Conservation (phyloP, 1,140 invertebrate species). For the Aradophagus sp. region DNA sequence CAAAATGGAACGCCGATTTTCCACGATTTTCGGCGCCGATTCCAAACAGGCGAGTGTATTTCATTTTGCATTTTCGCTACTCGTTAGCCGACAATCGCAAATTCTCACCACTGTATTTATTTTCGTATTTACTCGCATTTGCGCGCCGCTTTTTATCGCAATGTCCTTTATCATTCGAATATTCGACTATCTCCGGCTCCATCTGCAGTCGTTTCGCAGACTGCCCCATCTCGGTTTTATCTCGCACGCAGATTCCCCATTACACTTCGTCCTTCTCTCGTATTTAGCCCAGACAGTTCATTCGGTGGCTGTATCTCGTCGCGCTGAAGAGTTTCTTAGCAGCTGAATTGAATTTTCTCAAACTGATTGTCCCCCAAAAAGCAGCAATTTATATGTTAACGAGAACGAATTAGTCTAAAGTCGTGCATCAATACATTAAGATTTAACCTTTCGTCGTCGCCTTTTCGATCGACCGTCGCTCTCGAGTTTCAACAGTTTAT, state of each 20-base stretch:
- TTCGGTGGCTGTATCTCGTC: slow-evolving; percentile 65
- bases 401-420: slow-evolving; percentile 63
- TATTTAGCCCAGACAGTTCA: slow-evolving; percentile 60
- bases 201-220: slow-evolving; percentile 32
- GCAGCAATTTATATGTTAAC: slow-evolving; percentile 72
- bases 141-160: slow-evolving; percentile 16
- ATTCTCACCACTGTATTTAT: no score
- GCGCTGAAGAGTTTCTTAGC: slow-evolving; percentile 68
- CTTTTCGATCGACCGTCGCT: neutral
- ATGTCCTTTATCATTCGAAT: slow-evolving; percentile 22
- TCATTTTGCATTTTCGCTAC: no score
- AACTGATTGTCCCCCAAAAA: slow-evolving; percentile 66
- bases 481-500: neutral
- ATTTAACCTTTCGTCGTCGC: slow-evolving; percentile 1
- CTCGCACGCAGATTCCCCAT: slow-evolving; percentile 32
- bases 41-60: no score
- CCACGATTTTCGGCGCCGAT: no score
- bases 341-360: slow-evolving; percentile 68
- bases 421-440: slow-evolving; percentile 60
- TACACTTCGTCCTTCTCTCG: slow-evolving; percentile 35
- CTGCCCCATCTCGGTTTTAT: slow-evolving; percentile 36
- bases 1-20: no score
- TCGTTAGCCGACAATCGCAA: no score
- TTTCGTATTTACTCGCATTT: no score
- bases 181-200: slow-evolving; percentile 15